Base-by-base conservation (phyloP, 2,888 invertebrate genomes). In the Plebejus argus region DNA sequence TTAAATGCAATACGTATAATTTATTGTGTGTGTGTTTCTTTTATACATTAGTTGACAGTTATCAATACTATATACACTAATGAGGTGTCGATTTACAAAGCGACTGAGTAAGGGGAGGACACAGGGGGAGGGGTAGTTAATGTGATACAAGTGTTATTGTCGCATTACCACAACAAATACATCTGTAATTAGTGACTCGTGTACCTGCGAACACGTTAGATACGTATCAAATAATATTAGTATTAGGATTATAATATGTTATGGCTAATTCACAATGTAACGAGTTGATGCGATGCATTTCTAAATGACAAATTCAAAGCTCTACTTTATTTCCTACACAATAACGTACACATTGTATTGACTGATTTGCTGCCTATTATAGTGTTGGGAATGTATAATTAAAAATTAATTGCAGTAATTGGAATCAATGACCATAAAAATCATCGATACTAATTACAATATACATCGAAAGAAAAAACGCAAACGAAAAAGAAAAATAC, bases 11-110 rank as follows among this genome's bases (percentile, higher is more conserved):
- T 45, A 10, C 45, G 10, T 12, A 28, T 28, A 45, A 45, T 45
- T 10, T 39, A 3, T 45, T 45, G 45, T 45, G 45, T 45, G 45
- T 12, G 12, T 45, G 45, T 45, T 10, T 53, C 53, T 18, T 53
- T 53, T 53, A 18, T 18, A 53, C 53, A 18, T 5, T 4, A 53
- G 18, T 58, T 18, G 8, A 58, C 20, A 58, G n/a, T 58, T 58
- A 58, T n/a, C 20, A 10, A 58, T 58, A 20, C 20, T 20, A 3
- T 10, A 61, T 66, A 66, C 66, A 66, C 15, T 66, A 66, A 66
- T 66, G 66, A 66, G 66, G 66, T 66, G 28, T 66, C 33, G 28
- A 28, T 66, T 66, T 33, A 66, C 66, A 66, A 66, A 66, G 66
- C 66, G 66, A 66, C 66, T 15, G 15, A 10, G 8, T 23, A 18